These are phyloP conservation scores for Seira musarum DNA, from an alignment of 2,888 invertebrate genomes.

Conservation along the genomic window DNA sequence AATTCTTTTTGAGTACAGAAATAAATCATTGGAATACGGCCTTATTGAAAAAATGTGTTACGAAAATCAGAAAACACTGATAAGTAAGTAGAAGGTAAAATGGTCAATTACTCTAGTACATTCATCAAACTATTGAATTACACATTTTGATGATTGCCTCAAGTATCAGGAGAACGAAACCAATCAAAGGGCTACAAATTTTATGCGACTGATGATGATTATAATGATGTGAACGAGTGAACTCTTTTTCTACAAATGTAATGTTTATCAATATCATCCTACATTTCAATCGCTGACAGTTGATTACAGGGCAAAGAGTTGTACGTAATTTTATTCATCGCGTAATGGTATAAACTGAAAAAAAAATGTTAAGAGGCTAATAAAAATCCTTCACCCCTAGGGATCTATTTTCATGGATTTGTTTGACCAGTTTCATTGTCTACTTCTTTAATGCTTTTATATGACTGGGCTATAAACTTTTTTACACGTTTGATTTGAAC, in stretches of 20 bases:
- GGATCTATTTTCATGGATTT: conserved; percentile 53
- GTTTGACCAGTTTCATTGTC: conserved; percentile 31
- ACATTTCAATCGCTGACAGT: conserved; percentile 43
- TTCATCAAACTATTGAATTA: conserved; percentile 12
- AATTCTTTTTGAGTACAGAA: neutral
- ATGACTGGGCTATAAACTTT: conserved; percentile 46
- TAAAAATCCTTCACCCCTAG: conserved; percentile 42
- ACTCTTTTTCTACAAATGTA: conserved; percentile 13
- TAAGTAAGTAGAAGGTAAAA: conserved; percentile 1
- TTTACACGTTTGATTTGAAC: conserved; percentile 39
- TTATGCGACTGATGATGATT: conserved; percentile 34
- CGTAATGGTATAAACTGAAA: conserved; percentile 21
- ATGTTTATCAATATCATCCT: conserved; percentile 23
- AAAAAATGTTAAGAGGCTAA: conserved; percentile 16
- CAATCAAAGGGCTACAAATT: conserved; percentile 22
- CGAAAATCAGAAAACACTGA: no score
- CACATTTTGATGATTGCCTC: conserved; percentile 11
- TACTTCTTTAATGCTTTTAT: conserved; percentile 32
- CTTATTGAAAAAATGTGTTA: conserved; percentile 11
- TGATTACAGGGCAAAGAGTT: conserved; percentile 35
- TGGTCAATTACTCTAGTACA: neutral
- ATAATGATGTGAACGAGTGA: conserved; percentile 12
- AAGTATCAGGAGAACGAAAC: conserved; percentile 4
- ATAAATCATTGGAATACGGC: conserved; percentile 11
- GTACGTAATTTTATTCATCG: conserved; percentile 32